Conservation (phyloP, 2,888 invertebrate genomes). For the Oxycera nigricornis region DNA sequence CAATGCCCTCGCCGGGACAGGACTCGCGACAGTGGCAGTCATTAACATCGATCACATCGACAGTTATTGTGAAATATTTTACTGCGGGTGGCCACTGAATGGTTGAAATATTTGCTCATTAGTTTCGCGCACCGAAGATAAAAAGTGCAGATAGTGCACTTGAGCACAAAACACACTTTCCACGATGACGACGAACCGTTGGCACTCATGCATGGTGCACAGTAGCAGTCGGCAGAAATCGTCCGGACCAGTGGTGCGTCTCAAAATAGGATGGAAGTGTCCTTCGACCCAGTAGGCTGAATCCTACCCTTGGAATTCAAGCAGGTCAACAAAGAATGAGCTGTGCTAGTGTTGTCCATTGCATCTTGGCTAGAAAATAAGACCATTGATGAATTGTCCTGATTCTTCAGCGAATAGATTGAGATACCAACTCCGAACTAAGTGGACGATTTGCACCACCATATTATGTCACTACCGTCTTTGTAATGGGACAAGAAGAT, state of each 20-base stretch:
- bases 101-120: slow-evolving; percentile 43
- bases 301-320: too few relatives aligned
- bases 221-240: neutral
- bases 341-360: neutral
- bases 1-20: neutral
- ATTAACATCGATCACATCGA: slow-evolving; percentile 46
- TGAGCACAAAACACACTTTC: neutral
- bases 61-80: slow-evolving; percentile 46
- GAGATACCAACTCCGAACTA: neutral
- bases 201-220: neutral
- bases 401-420: neutral
- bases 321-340: too few relatives aligned
- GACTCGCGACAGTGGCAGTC: slow-evolving; percentile 19
- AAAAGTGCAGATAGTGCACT: slow-evolving; percentile 20
- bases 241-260: neutral
- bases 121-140: slow-evolving; percentile 19
- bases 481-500: neutral
- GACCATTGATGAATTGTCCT: neutral
- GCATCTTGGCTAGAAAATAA: neutral
- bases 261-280: too few relatives aligned
- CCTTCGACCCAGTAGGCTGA: too few relatives aligned
- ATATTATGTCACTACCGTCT: neutral
- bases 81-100: slow-evolving; percentile 46
- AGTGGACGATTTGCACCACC: neutral
- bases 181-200: neutral